Base-by-base conservation (phyloP, 2,797 vertebrate species). In the Phylloscopus collybita region DNA sequence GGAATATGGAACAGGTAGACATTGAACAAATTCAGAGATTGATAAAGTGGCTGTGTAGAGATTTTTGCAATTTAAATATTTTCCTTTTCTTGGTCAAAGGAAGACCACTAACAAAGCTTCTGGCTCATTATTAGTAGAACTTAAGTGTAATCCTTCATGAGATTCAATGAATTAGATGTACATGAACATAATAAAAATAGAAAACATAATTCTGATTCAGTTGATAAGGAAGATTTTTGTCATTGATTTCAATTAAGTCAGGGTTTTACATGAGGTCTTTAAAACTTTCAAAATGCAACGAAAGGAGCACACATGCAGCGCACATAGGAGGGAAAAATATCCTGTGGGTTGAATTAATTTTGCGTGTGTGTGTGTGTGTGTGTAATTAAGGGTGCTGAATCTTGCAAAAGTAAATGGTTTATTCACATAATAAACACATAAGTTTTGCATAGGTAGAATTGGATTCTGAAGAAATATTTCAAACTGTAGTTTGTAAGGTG, bases 321-420 rank as follows among this genome's bases (percentile, higher is more conserved):
- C 3, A 38, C 10, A 19, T 1, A 45, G 14, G 36, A 60, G 25
- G 17, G 30, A 54, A 78, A 80, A 88, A 72, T 44, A 22, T 25
- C 27, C 13, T 53, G 3, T 49, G 32, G 17, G 11, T 76, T 82
- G 25, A 87, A 73, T 67, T 83, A 15, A 29, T 71, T 79, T 42
- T 34, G 2, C 44, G 13, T 0, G 1, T 0, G 1, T 44, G 13
- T 17, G 11, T 51, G 34, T 34, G 34, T 34, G 20, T 56, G 5
- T 60, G 34, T 27, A 78, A 83, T 61, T 66, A 79, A 76, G 19
- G 8, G 15, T 45, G 30, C 8, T 53, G 32, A 78, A 27, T 59
- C 32, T 44, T 74, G 25, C 23, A 62, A 86, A 74, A 56, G 6
- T 20, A 50, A 64, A 45, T 34, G 0, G 62, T 87, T 82, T 88